A percentile compares a stretch with the other conserved stretches of the same genome.
These are phyloP conservation scores for Syngnathoides biaculeatus DNA, from an alignment of 2,113 vertebrate species.

Conservation along the genomic window DNA sequence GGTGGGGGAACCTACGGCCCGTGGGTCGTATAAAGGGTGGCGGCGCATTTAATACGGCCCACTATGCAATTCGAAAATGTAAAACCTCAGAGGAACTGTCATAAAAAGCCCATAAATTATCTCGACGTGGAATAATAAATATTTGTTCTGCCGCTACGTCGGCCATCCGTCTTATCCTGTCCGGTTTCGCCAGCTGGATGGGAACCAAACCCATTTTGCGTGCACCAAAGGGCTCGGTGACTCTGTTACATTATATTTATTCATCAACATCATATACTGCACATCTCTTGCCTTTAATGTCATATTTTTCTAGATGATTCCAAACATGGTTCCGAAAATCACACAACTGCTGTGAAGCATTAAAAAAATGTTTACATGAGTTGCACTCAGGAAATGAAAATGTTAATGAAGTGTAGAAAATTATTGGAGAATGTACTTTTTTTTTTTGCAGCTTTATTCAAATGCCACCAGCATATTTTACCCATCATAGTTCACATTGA, in stretches of 20 bases:
- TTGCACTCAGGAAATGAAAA: too few species aligned
- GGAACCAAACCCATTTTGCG: neutral
- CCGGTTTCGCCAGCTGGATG: neutral
- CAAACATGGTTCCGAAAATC: neutral
- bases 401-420: too few species aligned
- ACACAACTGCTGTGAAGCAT: neutral
- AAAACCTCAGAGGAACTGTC: neutral
- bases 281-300: neutral
- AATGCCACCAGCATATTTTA: neutral
- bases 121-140: neutral
- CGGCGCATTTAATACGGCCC: neutral
- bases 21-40: neutral
- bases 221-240: neutral
- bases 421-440: too few species aligned
- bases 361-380: neutral
- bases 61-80: neutral
- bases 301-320: neutral
- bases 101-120: neutral
- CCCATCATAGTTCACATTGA: neutral
- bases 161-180: too few species aligned
- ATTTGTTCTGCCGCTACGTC: neutral
- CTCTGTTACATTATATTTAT: neutral
- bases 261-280: neutral
- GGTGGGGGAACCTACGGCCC: neutral
- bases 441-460: too few species aligned